Base-by-base conservation (phyloP, 2,797 vertebrate genomes). In the Coranthus polyacanthus region DNA sequence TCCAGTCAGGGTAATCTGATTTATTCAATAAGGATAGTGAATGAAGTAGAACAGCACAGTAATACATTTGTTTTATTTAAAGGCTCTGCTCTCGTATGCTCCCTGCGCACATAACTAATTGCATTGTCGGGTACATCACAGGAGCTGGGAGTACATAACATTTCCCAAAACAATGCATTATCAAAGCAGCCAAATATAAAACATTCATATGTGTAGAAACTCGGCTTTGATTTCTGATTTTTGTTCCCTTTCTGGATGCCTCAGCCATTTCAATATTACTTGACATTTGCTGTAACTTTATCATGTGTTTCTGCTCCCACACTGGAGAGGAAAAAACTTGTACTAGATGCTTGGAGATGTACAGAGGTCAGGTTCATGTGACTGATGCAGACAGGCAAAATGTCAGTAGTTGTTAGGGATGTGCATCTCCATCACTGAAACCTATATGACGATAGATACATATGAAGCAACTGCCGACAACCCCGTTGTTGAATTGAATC, bases 1-100 rank as follows among this genome's bases (percentile, higher is more conserved):
- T 78, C 65, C 54, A 65, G 56, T 84, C 50, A 50, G 37, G 63
- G 32, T 67, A 72, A 77, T 80, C 56, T 68, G 53, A 88, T 81
- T 83, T 57, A 72, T 73, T 74, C 58, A 54, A 46, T 72, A 38
- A 4, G 22, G 58, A 78, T 49, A 39, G 54, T 32, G 45, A 77
- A 60, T 72, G 26, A 64, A 54, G 56, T 36, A 34, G 21, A 82
- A 57, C 26, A 54, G 44, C 13, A 37, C 12, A 21, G 42, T 53
- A 32, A 51, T 63, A 17, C 29, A 15, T 46, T 61, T 63, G 65
- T 78, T 78, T 85, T 72, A 70, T 78, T 72, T 80, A 59, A 61
- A 65, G 46, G 61, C 55, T 46, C 54, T 60, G 36, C 53, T 63
- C 44, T 16, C 11, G 32, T 56, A 36, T 54, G 51, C 42, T 76